These are phyloP conservation scores for Drosophila paramelanica DNA, from an alignment of 2,888 invertebrate species.

Conservation along the genomic window DNA sequence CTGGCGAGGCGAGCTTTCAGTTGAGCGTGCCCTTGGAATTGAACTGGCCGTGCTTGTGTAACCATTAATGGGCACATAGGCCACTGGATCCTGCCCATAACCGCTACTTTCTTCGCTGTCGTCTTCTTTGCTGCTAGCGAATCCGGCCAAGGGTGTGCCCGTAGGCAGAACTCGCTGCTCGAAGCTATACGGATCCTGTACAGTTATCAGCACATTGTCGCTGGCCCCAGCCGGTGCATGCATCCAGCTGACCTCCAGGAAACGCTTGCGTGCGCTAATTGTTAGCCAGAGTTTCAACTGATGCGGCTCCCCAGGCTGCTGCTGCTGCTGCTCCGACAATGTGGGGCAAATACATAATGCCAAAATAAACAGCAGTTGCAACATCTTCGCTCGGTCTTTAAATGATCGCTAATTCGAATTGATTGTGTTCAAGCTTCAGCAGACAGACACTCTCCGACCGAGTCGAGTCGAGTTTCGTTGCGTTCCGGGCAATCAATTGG, in stretches of 20 bases:
- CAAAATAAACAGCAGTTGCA: slow-evolving; percentile 42
- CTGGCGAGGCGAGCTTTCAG: slow-evolving; percentile 14
- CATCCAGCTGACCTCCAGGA: slow-evolving; percentile 84
- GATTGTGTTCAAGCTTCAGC: slow-evolving; percentile 62
- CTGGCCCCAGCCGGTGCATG: slow-evolving; percentile 76
- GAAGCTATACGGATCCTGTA: slow-evolving; percentile 79
- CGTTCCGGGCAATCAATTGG: slow-evolving; percentile 32
- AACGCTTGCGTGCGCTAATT: slow-evolving; percentile 82
- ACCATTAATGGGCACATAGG: slow-evolving; percentile 61
- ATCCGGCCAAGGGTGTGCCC: slow-evolving; percentile 69
- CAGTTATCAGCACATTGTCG: slow-evolving; percentile 82
- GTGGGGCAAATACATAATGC: slow-evolving; percentile 15
- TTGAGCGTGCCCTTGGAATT: not conserved
- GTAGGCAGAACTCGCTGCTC: slow-evolving; percentile 62
- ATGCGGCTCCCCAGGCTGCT: not conserved
- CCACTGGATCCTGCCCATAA: slow-evolving; percentile 31
- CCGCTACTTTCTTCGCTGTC: slow-evolving; percentile 64
- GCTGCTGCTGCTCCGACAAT: slow-evolving; percentile 24
- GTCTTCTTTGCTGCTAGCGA: slow-evolving; percentile 12
- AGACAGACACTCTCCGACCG: slow-evolving; percentile 3
- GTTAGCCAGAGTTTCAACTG: slow-evolving; percentile 79
- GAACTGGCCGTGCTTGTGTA: slow-evolving; percentile 44
- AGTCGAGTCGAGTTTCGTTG: slow-evolving; percentile 8
- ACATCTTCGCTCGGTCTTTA: slow-evolving; percentile 26
- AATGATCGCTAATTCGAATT: slow-evolving; percentile 66